Evolutionary conservation across 2,888 invertebrate genomes (phyloP).

Genomic region (Tinea trinotella): DNA sequence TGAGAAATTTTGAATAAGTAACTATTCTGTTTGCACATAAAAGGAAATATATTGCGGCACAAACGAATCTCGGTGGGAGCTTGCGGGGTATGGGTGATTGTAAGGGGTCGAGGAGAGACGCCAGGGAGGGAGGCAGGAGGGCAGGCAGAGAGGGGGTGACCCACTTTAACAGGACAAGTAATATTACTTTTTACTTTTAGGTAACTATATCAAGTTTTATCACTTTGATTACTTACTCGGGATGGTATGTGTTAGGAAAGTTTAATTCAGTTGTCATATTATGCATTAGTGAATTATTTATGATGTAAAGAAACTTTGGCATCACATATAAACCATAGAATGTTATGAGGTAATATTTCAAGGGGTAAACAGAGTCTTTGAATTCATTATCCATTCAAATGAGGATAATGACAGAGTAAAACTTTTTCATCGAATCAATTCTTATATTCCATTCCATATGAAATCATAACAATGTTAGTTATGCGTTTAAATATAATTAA

Average conservation of each 20-base stretch:
- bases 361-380: no score
- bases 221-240: constrained; percentile 34
- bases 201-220: constrained; percentile 72
- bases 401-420: no score
- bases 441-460: no score
- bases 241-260: constrained; percentile 10
- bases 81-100: constrained; percentile 50
- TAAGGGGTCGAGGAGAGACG: constrained; percentile 43
- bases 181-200: constrained; percentile 74
- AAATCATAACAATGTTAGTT: no score
- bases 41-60: constrained; percentile 74
- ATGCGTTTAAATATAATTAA: no score
- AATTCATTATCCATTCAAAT: no score
- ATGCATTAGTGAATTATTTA: not conserved
- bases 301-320: not conserved
- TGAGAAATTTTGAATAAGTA: constrained; percentile 73
- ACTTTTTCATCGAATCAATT: no score
- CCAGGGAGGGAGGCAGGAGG: constrained; percentile 35
- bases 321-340: not conserved
- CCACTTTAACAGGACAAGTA: constrained; percentile 73
- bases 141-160: constrained; percentile 49
- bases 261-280: not conserved
- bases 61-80: constrained; percentile 66
- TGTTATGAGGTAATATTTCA: no score
- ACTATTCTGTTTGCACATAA: constrained; percentile 74